Conservation (phyloP, 2,797 vertebrate species). For the Adelosebastes latens region DNA sequence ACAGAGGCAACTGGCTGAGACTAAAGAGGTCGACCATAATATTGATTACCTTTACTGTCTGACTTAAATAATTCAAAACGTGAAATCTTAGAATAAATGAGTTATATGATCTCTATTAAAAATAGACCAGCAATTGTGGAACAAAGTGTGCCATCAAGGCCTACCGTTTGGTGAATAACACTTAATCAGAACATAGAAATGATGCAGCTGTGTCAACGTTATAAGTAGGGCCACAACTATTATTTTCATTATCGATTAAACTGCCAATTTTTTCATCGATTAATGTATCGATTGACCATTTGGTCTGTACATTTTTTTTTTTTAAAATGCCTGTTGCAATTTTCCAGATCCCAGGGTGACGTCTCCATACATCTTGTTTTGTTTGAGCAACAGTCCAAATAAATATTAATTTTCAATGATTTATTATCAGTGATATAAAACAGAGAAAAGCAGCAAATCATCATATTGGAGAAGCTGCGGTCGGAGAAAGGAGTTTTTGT, state of each 20-base stretch:
- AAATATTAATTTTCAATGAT: rapidly evolving
- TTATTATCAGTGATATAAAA: not conserved
- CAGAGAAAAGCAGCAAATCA: not conserved
- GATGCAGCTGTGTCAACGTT: not conserved
- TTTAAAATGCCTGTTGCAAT: not conserved
- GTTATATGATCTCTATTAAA: not conserved
- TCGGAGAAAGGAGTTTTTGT: not conserved
- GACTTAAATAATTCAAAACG: not conserved
- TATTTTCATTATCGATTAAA: not conserved
- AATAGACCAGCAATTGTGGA: not conserved
- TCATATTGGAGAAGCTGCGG: not conserved
- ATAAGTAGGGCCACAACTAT: too few relatives aligned
- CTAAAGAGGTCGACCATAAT: not conserved
- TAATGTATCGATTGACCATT: not conserved
- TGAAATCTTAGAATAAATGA: not conserved
- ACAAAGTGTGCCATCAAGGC: not conserved
- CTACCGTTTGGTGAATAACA: not conserved
- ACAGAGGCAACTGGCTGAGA: not conserved
- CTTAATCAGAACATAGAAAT: not conserved
- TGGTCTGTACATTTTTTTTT: too few relatives aligned
- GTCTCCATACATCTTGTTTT: not conserved
- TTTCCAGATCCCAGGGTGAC: not conserved
- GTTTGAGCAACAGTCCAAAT: not conserved
- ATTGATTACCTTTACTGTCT: not conserved
- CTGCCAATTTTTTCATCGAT: not conserved